These are phyloP conservation scores for Cylas formicarius DNA, from an alignment of 1,140 invertebrate genomes.

Conservation along the genomic window DNA sequence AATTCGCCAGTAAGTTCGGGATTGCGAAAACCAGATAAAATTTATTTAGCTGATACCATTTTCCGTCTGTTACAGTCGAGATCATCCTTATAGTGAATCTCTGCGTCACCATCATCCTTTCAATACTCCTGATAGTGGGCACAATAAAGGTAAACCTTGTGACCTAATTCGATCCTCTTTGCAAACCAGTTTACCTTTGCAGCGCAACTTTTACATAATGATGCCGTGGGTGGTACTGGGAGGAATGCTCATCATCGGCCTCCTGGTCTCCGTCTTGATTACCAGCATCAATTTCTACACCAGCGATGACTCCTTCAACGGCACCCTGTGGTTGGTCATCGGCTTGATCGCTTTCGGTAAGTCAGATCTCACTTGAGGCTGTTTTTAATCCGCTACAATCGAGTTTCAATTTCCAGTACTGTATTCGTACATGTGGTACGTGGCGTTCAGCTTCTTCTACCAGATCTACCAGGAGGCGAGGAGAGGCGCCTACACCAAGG, in stretches of 20 bases:
- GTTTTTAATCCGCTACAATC: too few relatives aligned
- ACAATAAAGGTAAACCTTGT: conserved; percentile 56
- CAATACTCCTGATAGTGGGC: conserved; percentile 64
- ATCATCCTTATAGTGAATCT: conserved; percentile 73
- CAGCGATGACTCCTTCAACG: conserved; percentile 49
- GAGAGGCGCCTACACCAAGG: conserved; percentile 55
- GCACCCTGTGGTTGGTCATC: conserved; percentile 53
- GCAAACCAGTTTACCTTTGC: conserved; percentile 37
- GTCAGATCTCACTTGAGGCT: conserved; percentile 22
- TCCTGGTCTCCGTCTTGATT: conserved; percentile 67
- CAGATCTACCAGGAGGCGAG: conserved; percentile 61
- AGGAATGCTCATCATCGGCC: conserved; percentile 63
- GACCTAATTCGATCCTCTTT: not conserved
- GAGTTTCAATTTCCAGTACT: conserved; percentile 50
- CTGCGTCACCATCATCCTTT: conserved; percentile 74
- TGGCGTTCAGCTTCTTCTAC: conserved; percentile 71
- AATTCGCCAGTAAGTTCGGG: conserved; percentile 39
- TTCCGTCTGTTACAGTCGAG: conserved; percentile 50
- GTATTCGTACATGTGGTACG: conserved; percentile 67
- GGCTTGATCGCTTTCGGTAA: conserved; percentile 56
- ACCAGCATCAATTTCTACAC: conserved; percentile 65
- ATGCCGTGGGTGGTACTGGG: conserved; percentile 73
- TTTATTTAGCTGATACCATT: conserved; percentile 9
- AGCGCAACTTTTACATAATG: conserved; percentile 74
- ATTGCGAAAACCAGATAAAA: conserved; percentile 1